Conservation (phyloP, 2,888 invertebrate species). For the Drosophila affinis region DNA sequence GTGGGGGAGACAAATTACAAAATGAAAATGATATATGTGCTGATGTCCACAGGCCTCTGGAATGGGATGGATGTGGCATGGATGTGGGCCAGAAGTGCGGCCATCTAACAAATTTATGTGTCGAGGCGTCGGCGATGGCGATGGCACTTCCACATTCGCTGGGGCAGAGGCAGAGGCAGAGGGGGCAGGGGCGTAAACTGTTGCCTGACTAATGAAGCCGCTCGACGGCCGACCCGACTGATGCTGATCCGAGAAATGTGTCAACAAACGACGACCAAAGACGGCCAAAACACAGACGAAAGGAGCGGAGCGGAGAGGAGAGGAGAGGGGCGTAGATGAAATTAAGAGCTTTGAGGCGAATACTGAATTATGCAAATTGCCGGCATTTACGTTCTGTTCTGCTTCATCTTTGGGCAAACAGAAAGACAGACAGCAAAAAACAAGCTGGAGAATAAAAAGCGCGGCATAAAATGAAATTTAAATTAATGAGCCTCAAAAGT, state of each 20-base stretch:
- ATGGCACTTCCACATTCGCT: slow-evolving; percentile 31
- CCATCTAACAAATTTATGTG: slow-evolving; percentile 57
- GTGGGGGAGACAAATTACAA: slow-evolving; percentile 71
- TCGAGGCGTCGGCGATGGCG: slow-evolving; percentile 25
- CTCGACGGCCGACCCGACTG: slow-evolving; percentile 57
- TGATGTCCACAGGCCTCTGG: slow-evolving; percentile 31
- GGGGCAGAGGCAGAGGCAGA: neutral
- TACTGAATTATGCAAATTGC: slow-evolving; percentile 67
- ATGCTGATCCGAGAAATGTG: slow-evolving; percentile 8
- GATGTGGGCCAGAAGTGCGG: slow-evolving; percentile 42
- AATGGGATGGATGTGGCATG: neutral
- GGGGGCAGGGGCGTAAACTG: slow-evolving; percentile 20
- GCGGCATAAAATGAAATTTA: slow-evolving; percentile 47
- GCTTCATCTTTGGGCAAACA: slow-evolving; percentile 21
- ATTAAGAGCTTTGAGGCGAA: slow-evolving; percentile 34
- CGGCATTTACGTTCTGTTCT: slow-evolving; percentile 35
- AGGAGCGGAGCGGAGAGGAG: neutral
- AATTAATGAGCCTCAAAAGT: slow-evolving; percentile 55
- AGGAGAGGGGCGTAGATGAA: slow-evolving; percentile 7
- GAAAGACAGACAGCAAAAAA: slow-evolving; percentile 13
- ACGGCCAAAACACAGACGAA: slow-evolving; percentile 8
- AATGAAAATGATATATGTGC: slow-evolving; percentile 77
- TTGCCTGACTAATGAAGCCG: slow-evolving; percentile 48
- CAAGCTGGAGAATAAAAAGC: slow-evolving; percentile 32
- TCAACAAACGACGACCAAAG: slow-evolving; percentile 3